These are phyloP conservation scores for Bathynomus jamesi DNA, from an alignment of 1,140 invertebrate genomes.

Conservation along the genomic window DNA sequence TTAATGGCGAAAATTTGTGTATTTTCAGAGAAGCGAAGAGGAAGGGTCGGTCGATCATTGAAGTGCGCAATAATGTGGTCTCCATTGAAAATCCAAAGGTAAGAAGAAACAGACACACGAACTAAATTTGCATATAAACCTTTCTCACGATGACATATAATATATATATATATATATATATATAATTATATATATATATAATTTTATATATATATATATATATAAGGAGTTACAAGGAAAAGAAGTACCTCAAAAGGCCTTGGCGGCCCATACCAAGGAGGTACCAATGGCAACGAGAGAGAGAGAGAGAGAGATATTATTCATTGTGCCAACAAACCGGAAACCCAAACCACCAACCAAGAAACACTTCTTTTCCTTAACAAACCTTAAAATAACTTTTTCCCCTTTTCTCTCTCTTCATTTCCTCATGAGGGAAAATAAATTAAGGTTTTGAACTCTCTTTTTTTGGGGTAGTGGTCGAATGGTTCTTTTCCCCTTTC, in stretches of 20 bases:
- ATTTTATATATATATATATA: neutral
- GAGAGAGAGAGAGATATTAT: no score
- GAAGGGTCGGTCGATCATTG: neutral
- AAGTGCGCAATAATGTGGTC: neutral
- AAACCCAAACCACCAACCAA: no score
- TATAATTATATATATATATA: neutral
- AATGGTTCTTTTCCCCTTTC: neutral
- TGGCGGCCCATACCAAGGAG: no score
- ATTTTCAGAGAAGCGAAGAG: neutral
- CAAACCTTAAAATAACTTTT: neutral
- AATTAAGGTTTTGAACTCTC: neutral
- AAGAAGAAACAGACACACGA: neutral
- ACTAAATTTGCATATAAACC: no score
- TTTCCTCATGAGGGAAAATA: neutral
- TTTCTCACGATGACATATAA: no score
- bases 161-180: conserved; percentile 3
- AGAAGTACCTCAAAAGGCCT: neutral
- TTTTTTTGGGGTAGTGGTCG: neutral
- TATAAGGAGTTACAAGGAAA: neutral
- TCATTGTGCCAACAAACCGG: no score
- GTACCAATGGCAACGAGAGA: no score
- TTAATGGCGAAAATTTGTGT: no score
- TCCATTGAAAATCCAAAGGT: neutral
- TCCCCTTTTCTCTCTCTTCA: neutral
- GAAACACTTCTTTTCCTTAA: neutral